These are phyloP conservation scores for Tyto alba DNA, from an alignment of 2,113 vertebrate species.

Conservation along the genomic window DNA sequence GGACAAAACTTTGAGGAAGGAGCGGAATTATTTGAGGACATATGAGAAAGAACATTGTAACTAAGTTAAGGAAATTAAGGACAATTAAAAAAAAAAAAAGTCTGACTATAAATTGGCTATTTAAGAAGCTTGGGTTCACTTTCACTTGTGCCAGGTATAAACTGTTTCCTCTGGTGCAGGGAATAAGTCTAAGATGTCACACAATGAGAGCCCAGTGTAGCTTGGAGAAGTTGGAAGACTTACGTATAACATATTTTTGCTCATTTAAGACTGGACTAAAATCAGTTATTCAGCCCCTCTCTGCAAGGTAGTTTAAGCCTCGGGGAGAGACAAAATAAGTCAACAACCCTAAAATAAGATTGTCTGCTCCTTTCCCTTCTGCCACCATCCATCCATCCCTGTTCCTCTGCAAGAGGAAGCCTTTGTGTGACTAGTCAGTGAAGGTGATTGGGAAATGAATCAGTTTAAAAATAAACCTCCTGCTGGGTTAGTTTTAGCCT, in stretches of 20 bases:
- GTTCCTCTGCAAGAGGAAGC: background rate
- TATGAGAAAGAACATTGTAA: background rate
- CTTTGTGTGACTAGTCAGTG: background rate
- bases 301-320: background rate
- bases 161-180: background rate
- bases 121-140: background rate
- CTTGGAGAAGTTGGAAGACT: background rate
- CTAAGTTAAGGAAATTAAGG: constrained; percentile 1
- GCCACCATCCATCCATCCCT: background rate
- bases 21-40: background rate
- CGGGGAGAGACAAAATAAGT: background rate
- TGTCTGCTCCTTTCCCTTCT: background rate
- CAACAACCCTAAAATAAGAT: background rate
- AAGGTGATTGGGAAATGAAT: background rate
- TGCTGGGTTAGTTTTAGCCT: constrained; percentile 18
- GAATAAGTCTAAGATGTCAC: background rate
- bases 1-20: background rate
- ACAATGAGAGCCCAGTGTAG: background rate
- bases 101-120: background rate
- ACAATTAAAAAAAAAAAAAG: background rate
- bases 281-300: background rate
- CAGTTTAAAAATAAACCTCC: constrained; percentile 29
- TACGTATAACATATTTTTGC: background rate
- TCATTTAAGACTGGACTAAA: background rate
- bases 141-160: background rate